These are phyloP conservation scores for Columba livia DNA, from an alignment of 2,113 vertebrate genomes.

Conservation along the genomic window DNA sequence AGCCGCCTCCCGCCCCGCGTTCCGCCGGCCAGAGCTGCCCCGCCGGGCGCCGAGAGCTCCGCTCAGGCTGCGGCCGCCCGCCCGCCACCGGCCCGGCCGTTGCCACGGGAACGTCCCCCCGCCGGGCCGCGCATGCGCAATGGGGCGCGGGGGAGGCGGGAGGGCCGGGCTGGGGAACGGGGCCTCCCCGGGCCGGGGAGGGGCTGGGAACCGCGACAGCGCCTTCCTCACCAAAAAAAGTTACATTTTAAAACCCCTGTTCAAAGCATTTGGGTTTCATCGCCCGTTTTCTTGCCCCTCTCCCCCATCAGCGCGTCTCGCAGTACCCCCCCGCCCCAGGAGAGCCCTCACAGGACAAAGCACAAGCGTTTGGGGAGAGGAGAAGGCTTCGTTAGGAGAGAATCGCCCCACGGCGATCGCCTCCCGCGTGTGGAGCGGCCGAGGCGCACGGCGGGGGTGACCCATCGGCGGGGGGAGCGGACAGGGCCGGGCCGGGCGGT, in stretches of 20 bases:
- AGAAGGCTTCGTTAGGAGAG: not conserved
- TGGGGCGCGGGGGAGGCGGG: not conserved
- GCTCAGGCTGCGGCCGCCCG: not conserved
- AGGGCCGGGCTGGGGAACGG: not conserved
- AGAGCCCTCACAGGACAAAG: not conserved
- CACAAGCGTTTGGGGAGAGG: not conserved
- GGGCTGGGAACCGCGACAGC: not conserved
- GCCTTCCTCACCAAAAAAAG: too few species aligned
- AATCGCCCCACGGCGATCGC: too few species aligned
- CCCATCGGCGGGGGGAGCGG: not conserved
- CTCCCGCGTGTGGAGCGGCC: not conserved
- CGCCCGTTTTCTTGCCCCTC: not conserved
- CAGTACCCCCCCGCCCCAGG: not conserved
- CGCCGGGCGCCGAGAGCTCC: not conserved
- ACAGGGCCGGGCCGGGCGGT: too few species aligned
- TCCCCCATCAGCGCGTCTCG: too few species aligned
- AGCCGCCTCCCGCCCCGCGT: too few species aligned
- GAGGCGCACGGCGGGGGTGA: not conserved
- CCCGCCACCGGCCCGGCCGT: not conserved
- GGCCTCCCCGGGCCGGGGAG: not conserved
- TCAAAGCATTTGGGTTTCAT: too few species aligned
- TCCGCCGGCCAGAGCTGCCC: too few species aligned
- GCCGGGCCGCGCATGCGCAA: not conserved
- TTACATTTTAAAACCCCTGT: too few species aligned
- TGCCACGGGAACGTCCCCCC: constrained; percentile 17